phyloP scores from a whole-genome alignment of 1,140 invertebrate species.

The Caligus rogercresseyi region DNA sequence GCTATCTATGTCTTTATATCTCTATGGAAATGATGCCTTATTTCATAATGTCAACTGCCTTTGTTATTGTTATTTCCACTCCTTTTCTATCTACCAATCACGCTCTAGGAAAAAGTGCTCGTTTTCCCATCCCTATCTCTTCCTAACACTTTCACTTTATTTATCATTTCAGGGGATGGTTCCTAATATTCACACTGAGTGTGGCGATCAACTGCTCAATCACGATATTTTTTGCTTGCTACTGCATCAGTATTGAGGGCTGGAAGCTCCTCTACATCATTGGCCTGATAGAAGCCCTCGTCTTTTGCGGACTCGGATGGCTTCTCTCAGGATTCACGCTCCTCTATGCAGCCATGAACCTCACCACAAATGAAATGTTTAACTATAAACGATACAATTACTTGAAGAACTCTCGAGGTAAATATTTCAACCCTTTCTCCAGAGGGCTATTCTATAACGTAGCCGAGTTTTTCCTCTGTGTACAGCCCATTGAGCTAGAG shows the following conservation, averaged over 20 bases:
- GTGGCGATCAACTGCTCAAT: slow-evolving; percentile 67
- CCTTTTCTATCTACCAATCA: no score
- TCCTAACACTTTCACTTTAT: not conserved
- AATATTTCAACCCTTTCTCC: slow-evolving; percentile 73
- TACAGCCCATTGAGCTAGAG: slow-evolving; percentile 14
- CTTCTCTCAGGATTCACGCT: slow-evolving; percentile 72
- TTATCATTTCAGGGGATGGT: slow-evolving; percentile 53
- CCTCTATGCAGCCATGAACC: slow-evolving; percentile 66
- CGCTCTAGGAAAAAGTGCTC: not conserved
- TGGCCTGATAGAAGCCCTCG: slow-evolving; percentile 56
- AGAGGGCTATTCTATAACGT: slow-evolving; percentile 65
- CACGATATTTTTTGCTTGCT: slow-evolving; percentile 69
- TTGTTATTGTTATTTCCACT: no score
- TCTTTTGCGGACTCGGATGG: slow-evolving; percentile 65
- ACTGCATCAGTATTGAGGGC: slow-evolving; percentile 62
- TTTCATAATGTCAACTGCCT: no score
- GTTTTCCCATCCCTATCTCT: not conserved
- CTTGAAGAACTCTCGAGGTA: slow-evolving; percentile 60
- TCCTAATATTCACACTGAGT: slow-evolving; percentile 67
- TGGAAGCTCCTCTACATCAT: slow-evolving; percentile 61
- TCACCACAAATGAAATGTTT: slow-evolving; percentile 85
- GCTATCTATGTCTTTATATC: no score
- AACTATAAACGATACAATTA: slow-evolving; percentile 79
- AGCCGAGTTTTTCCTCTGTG: slow-evolving; percentile 66
- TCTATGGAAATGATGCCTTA: no score